Evolutionary conservation across 2,888 invertebrate genomes (phyloP), one percentile per base, ranked within the genome.

Genomic region (Taenaris catops): DNA sequence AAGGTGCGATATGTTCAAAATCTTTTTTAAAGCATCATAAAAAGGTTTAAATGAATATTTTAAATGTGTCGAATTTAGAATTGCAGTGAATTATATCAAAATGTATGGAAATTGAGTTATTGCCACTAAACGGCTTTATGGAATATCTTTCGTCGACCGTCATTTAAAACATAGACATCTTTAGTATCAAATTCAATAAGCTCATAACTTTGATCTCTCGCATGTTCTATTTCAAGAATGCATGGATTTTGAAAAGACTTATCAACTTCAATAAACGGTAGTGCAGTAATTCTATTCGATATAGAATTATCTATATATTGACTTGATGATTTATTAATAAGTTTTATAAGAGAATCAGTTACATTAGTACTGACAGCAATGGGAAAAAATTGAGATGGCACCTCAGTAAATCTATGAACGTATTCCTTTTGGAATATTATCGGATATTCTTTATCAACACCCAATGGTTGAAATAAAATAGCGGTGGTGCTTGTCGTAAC

Each of bases 381-480:
- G 1, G 64, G 53, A 12, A 65, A 51, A 25, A 63, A 40, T 36
- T 44, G 48, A 0, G 74, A 73, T 1, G 71, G 64, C 8, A 60
- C 62, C 19, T 72, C 66, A 1, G 72, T 75, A 27, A 56, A 58
- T 8, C 44, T 60, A 25, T 63, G 58, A 0, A 56, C 50, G 14
- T 39, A 52, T 19, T 61, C 52, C 41, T 44, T 64, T 3, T 49
- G 50, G 7, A 43, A 35, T 35, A 62, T 53, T 7, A 14, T 3
- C 8, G 4, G 2, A 2, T 49, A 71, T 34, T 71, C 73, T 56
- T 79, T 79, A 38, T 80, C 74, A 4, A 46, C 54, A 31, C 39
- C 54, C 7, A 38, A 44, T 29, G 51, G 60, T 8, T 17, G 11
- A 28, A 18, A 18, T 31, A 28, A 1, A n/a, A n/a, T n/a, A 2